Base-by-base conservation (phyloP, 2,797 vertebrate species). In the Sylvia borin region DNA sequence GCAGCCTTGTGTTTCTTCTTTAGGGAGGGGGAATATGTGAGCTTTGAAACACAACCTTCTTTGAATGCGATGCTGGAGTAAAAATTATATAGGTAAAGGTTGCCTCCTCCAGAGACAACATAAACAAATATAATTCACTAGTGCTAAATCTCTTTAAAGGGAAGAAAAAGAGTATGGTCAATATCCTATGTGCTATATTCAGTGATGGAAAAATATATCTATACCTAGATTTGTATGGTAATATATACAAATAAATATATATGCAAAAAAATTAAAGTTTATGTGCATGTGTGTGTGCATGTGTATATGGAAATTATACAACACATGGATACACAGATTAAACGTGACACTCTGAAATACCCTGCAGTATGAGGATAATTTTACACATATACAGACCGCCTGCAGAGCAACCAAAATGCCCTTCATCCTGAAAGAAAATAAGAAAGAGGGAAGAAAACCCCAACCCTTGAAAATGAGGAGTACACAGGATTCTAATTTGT, bases 1-100 rank as follows among this genome's bases (percentile, higher is more conserved):
- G 98, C 98, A 97, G 97, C 96, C 97, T 94, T 97, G 95, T 96
- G 97, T 98, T 99, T 97, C 98, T 98, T 98, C 98, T 96, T 98
- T 97, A 98, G 93, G 96, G 98, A 98, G 97, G 98, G 97, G 97
- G 97, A 98, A 98, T 98, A 97, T 98, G 97, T 98, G 98, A 98
- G 98, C 97, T 97, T 98, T 97, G 97, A 98, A 98, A 97, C 97
- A 95, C 96, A 92, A 93, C 96, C 96, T 97, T 97, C 96, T 97
- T 78, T 70, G 66, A 95, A 94, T 66, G 65, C 5, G 8, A 75
- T 16, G 5, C 10, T 92, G 54, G 80, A 70, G 67, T 86, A 90
- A 96, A 97, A 97, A 96, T 84, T 58, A 83, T 62, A 54, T 73
- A 2, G 25, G 88, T 80, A 80, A 91, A 84, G 5, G 70, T 58